Evolutionary conservation across 2,113 vertebrate genomes (phyloP), one percentile per base, ranked within the genome.

Genomic region (Paratilapia polleni): DNA sequence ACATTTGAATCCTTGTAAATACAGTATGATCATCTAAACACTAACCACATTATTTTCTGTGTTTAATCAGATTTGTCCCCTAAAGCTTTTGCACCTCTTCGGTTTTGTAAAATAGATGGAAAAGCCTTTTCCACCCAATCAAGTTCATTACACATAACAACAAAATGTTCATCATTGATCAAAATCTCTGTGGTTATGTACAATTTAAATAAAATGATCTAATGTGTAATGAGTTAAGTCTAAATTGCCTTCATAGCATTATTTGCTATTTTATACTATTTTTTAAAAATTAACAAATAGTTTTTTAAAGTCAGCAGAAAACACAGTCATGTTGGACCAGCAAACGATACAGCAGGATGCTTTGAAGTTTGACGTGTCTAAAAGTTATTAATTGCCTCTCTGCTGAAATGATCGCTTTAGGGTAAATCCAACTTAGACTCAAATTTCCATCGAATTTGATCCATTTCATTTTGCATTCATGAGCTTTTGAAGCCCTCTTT

Each of bases 1-100:
- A 87, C 89, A 88, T 92, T 88, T 36, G n/a, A 79, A 66, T 84
- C 54, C 47, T 83, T 93, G 88, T 92, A 92, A 84, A 91, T 88
- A 89, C 20, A 70, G 78, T 78, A 68, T 61, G 70, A 82, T 38
- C 77, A 49, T 84, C 80, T 78, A 36, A 91, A 79, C 52, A 68
- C n/a, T 64, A 74, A 76, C 61, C 19, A 28, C 77, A 60, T 28
- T 31, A n/a, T 78, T 89, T 83, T 83, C 41, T 82, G 38, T 85
- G 73, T 43, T 73, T 22, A 75, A 8, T 81, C 75, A 56, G 6
- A 58, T 70, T 47, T 57, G 61, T 36, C 12, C 57, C 64, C 41
- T 59, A 10, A 49, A 90, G 11, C 17, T 22, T 82, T 87, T 78
- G 56, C 62, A 77, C 62, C 24, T 43, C 13, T 13, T 70, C 3